Percentiles rank a stretch among this genome's conserved stretches.
These are phyloP conservation scores for Molossus alvarezi DNA, from an alignment of 2,797 vertebrate genomes.

Conservation along the genomic window DNA sequence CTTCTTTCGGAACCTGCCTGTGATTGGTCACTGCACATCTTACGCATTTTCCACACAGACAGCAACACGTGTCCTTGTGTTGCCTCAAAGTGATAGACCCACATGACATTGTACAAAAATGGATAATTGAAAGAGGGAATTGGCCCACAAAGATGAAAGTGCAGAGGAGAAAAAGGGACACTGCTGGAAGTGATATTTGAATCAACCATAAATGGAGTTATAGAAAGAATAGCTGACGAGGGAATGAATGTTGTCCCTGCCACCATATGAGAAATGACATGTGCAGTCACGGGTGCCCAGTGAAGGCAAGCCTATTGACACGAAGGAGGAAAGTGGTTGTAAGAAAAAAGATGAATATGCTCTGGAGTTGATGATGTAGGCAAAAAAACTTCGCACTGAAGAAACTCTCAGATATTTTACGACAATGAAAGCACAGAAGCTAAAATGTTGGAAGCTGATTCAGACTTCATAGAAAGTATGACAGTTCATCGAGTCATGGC, in stretches of 20 bases:
- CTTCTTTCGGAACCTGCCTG: neutral
- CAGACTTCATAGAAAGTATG: neutral
- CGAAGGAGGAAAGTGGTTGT: neutral
- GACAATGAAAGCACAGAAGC: neutral
- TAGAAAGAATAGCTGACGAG: neutral
- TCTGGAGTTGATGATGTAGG: neutral
- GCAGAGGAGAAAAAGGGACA: neutral
- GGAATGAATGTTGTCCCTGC: neutral
- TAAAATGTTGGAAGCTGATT: neutral
- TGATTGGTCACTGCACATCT: neutral
- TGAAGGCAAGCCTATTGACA: neutral
- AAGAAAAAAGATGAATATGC: conserved; percentile 1
- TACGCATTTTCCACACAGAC: neutral
- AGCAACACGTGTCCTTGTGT: neutral
- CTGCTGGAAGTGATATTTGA: neutral
- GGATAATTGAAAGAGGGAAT: neutral
- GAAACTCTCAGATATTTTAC: neutral
- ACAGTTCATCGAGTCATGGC: neutral
- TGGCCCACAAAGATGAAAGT: neutral
- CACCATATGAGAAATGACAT: neutral
- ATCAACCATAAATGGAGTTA: neutral
- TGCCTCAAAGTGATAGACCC: neutral
- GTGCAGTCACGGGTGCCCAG: neutral
- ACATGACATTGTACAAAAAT: neutral
- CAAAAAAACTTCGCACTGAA: neutral